Base-by-base conservation (phyloP, 2,113 vertebrate species). In the Tiliqua scincoides region DNA sequence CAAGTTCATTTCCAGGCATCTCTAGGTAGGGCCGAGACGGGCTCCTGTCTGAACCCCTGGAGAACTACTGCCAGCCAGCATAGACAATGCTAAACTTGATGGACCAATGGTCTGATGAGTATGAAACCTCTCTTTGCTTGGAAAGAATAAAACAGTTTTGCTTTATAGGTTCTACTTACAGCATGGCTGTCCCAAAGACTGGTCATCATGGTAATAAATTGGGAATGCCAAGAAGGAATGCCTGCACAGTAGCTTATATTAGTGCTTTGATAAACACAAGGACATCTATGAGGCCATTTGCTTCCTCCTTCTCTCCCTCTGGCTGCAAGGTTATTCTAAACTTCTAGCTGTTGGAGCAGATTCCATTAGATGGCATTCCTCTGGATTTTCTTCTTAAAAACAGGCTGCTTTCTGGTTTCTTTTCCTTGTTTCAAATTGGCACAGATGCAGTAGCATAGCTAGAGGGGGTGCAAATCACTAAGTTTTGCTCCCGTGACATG, bases 311-410 rank as follows among this genome's bases (percentile, higher is more conserved):
- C n/a, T 35, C 6, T 17, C 20, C 23, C 27, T 43, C 63, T 21
- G 30, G 25, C 21, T 68, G 25, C 21, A 43, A 79, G 63, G 62
- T n/a, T 14, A 21, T 32, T 48, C 2, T n/a, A 52, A 52, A 59
- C 14, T 43, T 79, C 25, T 4, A 79, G 61, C 17, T 71, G 27
- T 57, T 68, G 35, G 4, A 68, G 11, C 6, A 87, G 59, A 76
- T 32, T 11, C 85, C 85, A 87, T 72, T 68, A 87, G 79, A 25
- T 82, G 79, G 85, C 85, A 61, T 67, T 54, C 4, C 30, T 87
- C 35, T 70, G 52, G 6, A 30, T 57, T 1, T 20, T 20, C n/a
- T 20, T 54, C 12, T 54, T 54, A 57, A 57, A 68, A 71, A 32
- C 11, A 63, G 20, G 0, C 0, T 65, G 21, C 43, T 48, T 48